A percentile compares a stretch with the other conserved stretches of the same genome.
Conservation (phyloP, 2,888 invertebrate genomes). For the Candidula unifasciata region DNA sequence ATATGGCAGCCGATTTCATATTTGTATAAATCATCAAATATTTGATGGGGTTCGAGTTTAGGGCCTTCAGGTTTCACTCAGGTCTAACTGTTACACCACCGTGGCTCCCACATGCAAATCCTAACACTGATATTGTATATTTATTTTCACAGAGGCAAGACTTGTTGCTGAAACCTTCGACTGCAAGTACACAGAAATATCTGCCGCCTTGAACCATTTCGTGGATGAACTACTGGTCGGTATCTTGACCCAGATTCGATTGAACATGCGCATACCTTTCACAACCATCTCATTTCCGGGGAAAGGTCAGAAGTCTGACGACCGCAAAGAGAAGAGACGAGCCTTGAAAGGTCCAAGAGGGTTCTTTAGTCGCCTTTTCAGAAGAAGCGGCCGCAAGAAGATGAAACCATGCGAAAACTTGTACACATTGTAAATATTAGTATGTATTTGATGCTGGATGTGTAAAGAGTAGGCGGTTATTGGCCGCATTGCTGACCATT, state of each 20-base stretch:
- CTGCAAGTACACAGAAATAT: conserved; percentile 95
- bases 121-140: conserved; percentile 2
- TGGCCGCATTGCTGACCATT: no score
- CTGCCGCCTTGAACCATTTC: conserved; percentile 96
- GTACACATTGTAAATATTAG: conserved; percentile 45
- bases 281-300: conserved; percentile 54
- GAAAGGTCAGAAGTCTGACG: conserved; percentile 47
- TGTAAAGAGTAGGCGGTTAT: no score
- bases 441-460: neutral
- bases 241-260: conserved; percentile 91
- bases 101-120: no score
- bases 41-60: no score
- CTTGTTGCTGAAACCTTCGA: conserved; percentile 80
- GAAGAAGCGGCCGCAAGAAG: conserved; percentile 55
- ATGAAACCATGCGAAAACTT: conserved; percentile 55
- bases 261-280: conserved; percentile 80
- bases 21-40: no score
- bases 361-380: conserved; percentile 60
- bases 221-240: conserved; percentile 96
- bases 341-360: conserved; percentile 58
- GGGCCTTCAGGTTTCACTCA: no score
- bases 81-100: no score
- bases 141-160: conserved; percentile 60
- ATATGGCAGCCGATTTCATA: no score
- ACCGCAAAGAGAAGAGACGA: conserved; percentile 49